Percentiles rank a stretch among this genome's conserved stretches.
Conservation (phyloP, 2,888 invertebrate species). For the Campoplex nolae region DNA sequence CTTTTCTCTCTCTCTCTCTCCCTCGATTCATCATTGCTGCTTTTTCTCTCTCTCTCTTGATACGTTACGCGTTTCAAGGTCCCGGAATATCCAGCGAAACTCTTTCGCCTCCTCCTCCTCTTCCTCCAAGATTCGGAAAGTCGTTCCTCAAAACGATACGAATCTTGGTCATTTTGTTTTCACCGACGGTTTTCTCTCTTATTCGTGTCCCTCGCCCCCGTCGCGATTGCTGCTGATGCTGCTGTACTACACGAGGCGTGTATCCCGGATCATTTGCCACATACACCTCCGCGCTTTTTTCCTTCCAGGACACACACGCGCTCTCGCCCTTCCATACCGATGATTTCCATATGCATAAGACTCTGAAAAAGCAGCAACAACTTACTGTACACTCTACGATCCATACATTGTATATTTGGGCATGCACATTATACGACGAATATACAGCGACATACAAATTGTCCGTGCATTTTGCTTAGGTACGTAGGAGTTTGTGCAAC, state of each 20-base stretch:
- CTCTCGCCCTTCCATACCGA: conserved; percentile 26
- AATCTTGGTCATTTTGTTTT: conserved; percentile 8
- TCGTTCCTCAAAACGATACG: conserved; percentile 6
- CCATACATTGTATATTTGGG: conserved; percentile 32
- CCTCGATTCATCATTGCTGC: conserved; percentile 17
- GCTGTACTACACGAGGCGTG: conserved; percentile 29
- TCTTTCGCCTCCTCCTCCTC: neutral
- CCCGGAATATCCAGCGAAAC: conserved; percentile 7
- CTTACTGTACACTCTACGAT: conserved; percentile 23
- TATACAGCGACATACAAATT: conserved; percentile 26
- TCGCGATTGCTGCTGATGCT: neutral
- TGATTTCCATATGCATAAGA: conserved; percentile 66
- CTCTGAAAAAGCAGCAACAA: conserved; percentile 39
- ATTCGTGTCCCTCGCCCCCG: neutral
- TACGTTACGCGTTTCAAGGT: conserved; percentile 28
- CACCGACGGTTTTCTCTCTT: conserved; percentile 12
- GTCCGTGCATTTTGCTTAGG: conserved; percentile 29
- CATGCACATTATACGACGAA: conserved; percentile 34
- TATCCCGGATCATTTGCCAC: conserved; percentile 32
- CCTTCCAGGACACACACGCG: conserved; percentile 7
- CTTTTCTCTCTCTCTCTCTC: conserved; percentile 20
- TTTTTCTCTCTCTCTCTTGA: conserved; percentile 18
- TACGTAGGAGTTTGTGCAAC: conserved; percentile 44
- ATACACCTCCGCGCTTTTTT: conserved; percentile 33
- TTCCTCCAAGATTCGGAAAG: neutral